Evolutionary conservation across 2,113 vertebrate species (phyloP).

Genomic region (Cricetomys ansorgei): DNA sequence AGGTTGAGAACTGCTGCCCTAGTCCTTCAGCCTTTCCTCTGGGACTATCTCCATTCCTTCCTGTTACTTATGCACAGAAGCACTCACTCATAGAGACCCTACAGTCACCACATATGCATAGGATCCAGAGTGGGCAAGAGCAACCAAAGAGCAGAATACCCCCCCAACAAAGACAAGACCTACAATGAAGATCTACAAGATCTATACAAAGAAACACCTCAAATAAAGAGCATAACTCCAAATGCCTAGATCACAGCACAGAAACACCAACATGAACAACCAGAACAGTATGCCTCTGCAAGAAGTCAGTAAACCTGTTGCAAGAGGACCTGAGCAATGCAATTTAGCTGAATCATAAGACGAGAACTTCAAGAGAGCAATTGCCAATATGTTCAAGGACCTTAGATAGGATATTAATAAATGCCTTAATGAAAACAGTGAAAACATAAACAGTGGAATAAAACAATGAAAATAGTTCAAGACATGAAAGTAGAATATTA

Average conservation of each 20-base stretch:
- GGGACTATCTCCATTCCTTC: neutral
- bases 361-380: neutral
- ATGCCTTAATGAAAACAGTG: neutral
- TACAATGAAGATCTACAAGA: too few species aligned
- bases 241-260: neutral
- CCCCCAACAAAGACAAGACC: neutral
- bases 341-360: neutral
- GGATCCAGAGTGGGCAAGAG: neutral
- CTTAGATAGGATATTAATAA: neutral
- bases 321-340: neutral
- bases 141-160: neutral
- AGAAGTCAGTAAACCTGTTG: neutral
- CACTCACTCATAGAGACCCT: neutral
- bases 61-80: neutral
- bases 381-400: neutral
- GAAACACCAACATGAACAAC: neutral
- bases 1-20: too few species aligned
- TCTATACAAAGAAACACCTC: neutral
- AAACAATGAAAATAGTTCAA: neutral
- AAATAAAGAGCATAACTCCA: neutral
- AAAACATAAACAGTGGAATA: neutral
- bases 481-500: neutral
- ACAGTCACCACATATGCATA: neutral
- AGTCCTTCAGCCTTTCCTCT: too few species aligned
- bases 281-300: too few species aligned